Evolutionary conservation across 2,888 invertebrate species (phyloP).

Genomic region (Microplitis deprimator): DNA sequence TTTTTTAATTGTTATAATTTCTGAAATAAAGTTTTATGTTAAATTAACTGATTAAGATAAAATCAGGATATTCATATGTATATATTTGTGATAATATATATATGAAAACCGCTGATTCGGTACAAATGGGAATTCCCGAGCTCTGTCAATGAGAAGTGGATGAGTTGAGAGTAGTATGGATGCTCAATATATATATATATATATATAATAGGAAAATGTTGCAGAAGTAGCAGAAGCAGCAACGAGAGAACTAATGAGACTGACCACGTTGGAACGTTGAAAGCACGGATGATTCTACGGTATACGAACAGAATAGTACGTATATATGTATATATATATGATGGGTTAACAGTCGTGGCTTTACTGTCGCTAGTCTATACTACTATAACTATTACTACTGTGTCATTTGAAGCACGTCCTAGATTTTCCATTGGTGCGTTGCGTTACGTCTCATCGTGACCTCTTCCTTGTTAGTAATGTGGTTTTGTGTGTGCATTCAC

Average conservation of each 20-base stretch:
- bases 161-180: background rate
- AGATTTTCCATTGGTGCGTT: constrained; percentile 15
- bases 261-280: constrained; percentile 41
- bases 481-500: constrained; percentile 21
- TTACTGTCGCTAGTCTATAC: constrained; percentile 1
- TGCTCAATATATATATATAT: constrained; percentile 3
- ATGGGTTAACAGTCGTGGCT: constrained; percentile 15
- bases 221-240: constrained; percentile 3
- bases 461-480: constrained; percentile 19
- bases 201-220: background rate
- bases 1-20: background rate
- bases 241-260: constrained; percentile 48
- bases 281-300: constrained; percentile 21
- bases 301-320: constrained; percentile 11
- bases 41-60: background rate
- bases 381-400: constrained; percentile 13
- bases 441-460: constrained; percentile 18
- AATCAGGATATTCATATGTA: background rate
- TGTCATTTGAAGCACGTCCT: constrained; percentile 29
- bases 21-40: background rate
- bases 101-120: background rate
- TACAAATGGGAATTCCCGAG: constrained; percentile 10
- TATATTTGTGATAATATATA: background rate
- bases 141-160: constrained; percentile 23
- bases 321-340: background rate